Evolutionary conservation across 2,113 vertebrate genomes (phyloP).

Genomic region (Calidris pugnax): DNA sequence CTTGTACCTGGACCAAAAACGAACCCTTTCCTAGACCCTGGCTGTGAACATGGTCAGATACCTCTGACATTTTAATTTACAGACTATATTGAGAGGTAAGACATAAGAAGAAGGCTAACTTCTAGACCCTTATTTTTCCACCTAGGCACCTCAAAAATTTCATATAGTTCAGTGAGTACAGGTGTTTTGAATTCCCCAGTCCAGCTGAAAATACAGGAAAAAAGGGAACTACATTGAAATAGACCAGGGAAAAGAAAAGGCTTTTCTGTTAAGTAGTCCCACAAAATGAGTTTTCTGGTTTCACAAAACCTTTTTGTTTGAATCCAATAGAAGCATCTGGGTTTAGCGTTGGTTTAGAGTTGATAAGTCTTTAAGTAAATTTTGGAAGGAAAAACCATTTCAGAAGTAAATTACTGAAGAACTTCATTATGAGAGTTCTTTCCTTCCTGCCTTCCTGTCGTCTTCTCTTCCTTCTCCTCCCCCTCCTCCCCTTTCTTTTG

Average conservation of each 20-base stretch:
- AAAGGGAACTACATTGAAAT: neutral
- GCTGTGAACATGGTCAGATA: neutral
- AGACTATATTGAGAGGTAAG: neutral
- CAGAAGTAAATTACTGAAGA: neutral
- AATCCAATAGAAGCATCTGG: neutral
- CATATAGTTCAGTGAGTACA: neutral
- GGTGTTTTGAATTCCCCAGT: neutral
- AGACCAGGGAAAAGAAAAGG: neutral
- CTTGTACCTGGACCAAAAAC: neutral
- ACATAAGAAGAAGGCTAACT: neutral
- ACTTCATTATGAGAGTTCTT: neutral
- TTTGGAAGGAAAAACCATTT: neutral
- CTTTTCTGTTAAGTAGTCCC: neutral
- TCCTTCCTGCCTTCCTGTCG: neutral
- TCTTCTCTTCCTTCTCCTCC: neutral
- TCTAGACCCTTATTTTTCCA: neutral
- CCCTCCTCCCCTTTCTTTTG: neutral
- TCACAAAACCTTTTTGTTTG: neutral
- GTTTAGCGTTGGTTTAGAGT: neutral
- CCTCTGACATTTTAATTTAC: neutral
- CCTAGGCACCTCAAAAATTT: neutral
- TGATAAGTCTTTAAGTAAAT: neutral
- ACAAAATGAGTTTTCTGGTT: neutral
- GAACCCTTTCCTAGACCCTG: neutral
- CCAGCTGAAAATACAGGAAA: neutral